Evolutionary conservation across 2,113 vertebrate genomes (phyloP).

Genomic region (Circaetus gallicus): DNA sequence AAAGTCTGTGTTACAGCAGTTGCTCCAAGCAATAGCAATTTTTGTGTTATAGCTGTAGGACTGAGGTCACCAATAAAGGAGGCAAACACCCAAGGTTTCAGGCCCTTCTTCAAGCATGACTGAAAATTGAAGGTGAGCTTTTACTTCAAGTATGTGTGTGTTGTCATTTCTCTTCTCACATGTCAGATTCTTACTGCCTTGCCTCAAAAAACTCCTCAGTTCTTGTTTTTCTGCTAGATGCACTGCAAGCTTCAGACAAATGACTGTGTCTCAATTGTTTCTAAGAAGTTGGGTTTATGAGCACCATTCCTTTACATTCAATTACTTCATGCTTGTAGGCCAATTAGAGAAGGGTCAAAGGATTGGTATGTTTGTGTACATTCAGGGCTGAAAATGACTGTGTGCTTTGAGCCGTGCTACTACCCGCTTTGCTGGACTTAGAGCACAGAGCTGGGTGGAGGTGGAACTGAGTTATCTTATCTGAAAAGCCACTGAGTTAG

Average conservation of each 20-base stretch:
- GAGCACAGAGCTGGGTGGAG: neutral
- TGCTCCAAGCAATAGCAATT: neutral
- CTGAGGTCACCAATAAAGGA: neutral
- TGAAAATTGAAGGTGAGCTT: neutral
- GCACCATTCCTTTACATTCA: neutral
- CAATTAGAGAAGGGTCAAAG: neutral
- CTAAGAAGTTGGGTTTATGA: neutral
- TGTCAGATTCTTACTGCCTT: neutral
- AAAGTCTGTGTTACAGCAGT: neutral
- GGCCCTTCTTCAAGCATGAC: neutral
- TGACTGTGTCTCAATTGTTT: neutral
- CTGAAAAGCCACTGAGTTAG: neutral
- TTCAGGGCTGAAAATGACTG: neutral
- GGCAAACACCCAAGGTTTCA: neutral
- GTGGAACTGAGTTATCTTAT: constrained; percentile 12
- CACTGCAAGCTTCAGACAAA: neutral
- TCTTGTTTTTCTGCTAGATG: neutral
- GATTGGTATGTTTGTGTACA: neutral
- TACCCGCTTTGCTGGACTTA: neutral
- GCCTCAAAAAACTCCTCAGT: neutral
- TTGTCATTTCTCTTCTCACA: neutral
- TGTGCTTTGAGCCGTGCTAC: neutral
- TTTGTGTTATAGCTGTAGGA: neutral
- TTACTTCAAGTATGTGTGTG: neutral
- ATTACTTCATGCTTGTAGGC: neutral